Conservation (phyloP, 2,113 vertebrate genomes). For the Ictalurus furcatus region DNA sequence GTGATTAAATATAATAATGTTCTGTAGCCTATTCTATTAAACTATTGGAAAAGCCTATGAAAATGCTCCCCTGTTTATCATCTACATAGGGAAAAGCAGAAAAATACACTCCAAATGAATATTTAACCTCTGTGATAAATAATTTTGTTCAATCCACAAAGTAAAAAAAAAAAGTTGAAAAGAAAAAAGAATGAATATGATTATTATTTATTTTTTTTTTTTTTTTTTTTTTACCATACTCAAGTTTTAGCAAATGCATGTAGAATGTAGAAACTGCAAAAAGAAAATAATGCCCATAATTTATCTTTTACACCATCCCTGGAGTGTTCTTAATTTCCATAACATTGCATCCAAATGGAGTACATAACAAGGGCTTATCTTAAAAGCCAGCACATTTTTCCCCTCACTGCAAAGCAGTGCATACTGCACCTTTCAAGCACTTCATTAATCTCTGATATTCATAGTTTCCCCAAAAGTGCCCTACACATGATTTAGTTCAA, state of each 20-base stretch:
- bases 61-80: background rate
- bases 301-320: constrained; percentile 39
- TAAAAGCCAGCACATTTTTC: constrained; percentile 36
- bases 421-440: constrained; percentile 18
- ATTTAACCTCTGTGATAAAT: background rate
- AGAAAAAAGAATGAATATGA: background rate
- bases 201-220: no score
- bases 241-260: background rate
- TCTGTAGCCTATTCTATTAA: background rate
- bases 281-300: constrained; percentile 33
- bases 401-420: background rate
- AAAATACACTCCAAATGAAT: background rate
- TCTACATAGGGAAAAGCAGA: background rate
- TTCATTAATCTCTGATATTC: constrained; percentile 34
- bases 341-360: constrained; percentile 18
- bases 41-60: background rate
- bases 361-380: constrained; percentile 34
- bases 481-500: constrained; percentile 9
- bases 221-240: background rate
- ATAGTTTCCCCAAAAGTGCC: constrained; percentile 5
- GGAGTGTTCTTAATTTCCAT: constrained; percentile 37
- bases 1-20: background rate
- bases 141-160: background rate
- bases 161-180: background rate
- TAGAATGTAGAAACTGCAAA: background rate